Percentiles rank a stretch among this genome's conserved stretches.
Conservation (phyloP, 1,140 invertebrate genomes). For the Gonioctena quinquepunctata region DNA sequence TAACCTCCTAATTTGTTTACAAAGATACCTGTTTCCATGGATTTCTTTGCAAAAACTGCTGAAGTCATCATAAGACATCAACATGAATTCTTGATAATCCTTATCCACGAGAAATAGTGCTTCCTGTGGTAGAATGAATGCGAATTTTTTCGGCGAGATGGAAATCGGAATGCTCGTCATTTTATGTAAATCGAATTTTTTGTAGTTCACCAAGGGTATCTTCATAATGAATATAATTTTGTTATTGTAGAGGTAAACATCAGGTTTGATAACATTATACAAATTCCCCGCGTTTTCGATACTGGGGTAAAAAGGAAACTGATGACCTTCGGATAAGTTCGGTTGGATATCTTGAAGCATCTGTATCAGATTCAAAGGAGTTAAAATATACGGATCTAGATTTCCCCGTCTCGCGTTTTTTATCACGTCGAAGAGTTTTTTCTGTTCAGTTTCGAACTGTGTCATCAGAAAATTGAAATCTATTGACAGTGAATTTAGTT, state of each 20-base stretch:
- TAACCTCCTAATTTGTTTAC: not conserved
- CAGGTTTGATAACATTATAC: conserved; percentile 2
- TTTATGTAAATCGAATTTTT: not conserved
- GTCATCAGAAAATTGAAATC: not conserved
- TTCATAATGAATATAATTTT: conserved; percentile 4
- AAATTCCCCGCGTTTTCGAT: not conserved
- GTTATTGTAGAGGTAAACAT: conserved; percentile 3
- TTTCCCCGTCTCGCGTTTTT: not conserved
- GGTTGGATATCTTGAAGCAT: not conserved
- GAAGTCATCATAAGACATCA: not conserved
- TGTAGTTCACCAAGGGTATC: not conserved
- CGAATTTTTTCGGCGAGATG: not conserved
- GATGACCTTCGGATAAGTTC: not conserved
- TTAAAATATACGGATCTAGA: conserved; percentile 1
- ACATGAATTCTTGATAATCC: not conserved
- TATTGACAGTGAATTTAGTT: not conserved
- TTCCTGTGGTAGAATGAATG: not conserved
- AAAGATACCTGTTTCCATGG: not conserved
- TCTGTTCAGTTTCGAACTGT: conserved; percentile 6
- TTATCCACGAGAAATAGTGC: not conserved
- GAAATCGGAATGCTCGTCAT: conserved; percentile 3
- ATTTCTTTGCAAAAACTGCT: not conserved
- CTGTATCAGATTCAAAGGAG: not conserved
- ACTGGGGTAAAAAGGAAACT: conserved; percentile 4
- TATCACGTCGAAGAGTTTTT: not conserved